These are phyloP conservation scores for Opisthograptis luteolata DNA, from an alignment of 2,888 invertebrate genomes.

Conservation along the genomic window DNA sequence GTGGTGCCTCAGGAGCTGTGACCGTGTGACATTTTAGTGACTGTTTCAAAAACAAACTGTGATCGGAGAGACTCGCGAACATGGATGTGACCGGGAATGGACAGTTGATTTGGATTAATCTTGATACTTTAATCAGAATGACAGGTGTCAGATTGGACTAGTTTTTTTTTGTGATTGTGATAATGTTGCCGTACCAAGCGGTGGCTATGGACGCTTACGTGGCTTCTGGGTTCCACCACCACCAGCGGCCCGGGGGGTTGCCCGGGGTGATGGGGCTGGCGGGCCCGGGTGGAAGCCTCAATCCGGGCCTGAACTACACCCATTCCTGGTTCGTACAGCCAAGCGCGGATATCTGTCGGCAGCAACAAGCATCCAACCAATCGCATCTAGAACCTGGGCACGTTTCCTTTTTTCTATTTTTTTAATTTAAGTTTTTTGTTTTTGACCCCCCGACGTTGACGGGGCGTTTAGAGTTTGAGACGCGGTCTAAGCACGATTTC, in stretches of 20 bases:
- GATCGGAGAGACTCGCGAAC: neutral
- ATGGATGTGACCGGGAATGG: slow-evolving; percentile 12
- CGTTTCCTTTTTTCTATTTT: slow-evolving; percentile 87
- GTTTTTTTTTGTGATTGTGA: slow-evolving; percentile 58
- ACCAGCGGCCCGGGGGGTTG: slow-evolving; percentile 80
- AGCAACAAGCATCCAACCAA: slow-evolving; percentile 89
- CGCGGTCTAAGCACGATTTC: too few relatives aligned
- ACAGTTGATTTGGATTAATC: slow-evolving; percentile 47
- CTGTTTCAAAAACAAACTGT: slow-evolving; percentile 22
- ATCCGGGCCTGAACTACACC: slow-evolving; percentile 88
- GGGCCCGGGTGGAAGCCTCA: slow-evolving; percentile 77
- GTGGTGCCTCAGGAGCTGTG: slow-evolving; percentile 30
- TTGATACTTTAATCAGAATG: slow-evolving; percentile 53
- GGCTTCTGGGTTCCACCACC: slow-evolving; percentile 81
- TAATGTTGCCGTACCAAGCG: slow-evolving; percentile 94
- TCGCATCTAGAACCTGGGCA: slow-evolving; percentile 97
- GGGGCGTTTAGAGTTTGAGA: too few relatives aligned
- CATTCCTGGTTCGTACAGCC: slow-evolving; percentile 97
- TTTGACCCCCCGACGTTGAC: too few relatives aligned
- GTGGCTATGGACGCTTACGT: slow-evolving; percentile 93
- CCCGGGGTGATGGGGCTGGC: slow-evolving; percentile 85
- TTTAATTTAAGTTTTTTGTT: slow-evolving; percentile 67
- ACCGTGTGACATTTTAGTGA: slow-evolving; percentile 24
- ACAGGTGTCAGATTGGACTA: slow-evolving; percentile 52
- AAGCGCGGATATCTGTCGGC: slow-evolving; percentile 95